Conservation (phyloP, 1,140 invertebrate species). For the Dendroctonus ponderosae region DNA sequence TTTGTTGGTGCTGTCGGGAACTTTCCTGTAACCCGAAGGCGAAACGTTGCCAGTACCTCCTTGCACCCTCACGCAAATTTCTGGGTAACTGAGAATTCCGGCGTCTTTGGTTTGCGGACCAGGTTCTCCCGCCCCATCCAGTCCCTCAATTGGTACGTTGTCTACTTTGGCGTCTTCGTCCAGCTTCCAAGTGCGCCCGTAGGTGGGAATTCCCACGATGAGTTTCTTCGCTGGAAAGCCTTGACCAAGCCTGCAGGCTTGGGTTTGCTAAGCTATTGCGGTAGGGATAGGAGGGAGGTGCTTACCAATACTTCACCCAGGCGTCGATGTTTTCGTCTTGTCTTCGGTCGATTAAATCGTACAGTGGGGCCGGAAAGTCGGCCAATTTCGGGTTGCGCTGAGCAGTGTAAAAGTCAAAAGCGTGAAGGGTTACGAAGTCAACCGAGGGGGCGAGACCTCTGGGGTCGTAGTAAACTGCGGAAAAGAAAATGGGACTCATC, state of each 20-base stretch:
- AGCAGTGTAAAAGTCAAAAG: conserved; percentile 78
- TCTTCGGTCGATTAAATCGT: conserved; percentile 68
- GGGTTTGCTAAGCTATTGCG: background rate
- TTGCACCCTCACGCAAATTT: conserved; percentile 62
- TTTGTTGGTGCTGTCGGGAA: conserved; percentile 71
- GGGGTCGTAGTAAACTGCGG: conserved; percentile 75
- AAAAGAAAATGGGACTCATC: background rate
- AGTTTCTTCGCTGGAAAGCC: conserved; percentile 74
- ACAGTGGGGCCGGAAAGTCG: conserved; percentile 70
- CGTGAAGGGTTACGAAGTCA: conserved; percentile 75
- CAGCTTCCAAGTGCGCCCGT: conserved; percentile 80
- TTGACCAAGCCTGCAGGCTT: conserved; percentile 59
- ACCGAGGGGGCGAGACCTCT: conserved; percentile 68
- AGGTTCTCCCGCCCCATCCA: conserved; percentile 65
- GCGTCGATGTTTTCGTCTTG: conserved; percentile 65
- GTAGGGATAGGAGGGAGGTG: background rate
- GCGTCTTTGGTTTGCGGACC: conserved; percentile 67
- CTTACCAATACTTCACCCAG: conserved; percentile 62
- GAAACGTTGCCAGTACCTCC: conserved; percentile 50
- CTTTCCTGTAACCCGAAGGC: conserved; percentile 58
- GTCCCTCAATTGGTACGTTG: conserved; percentile 69
- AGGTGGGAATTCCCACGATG: conserved; percentile 79
- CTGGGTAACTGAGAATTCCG: conserved; percentile 77
- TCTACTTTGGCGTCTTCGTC: conserved; percentile 69
- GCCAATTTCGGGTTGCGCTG: conserved; percentile 71